A percentile compares a stretch with the other conserved stretches of the same genome.
phyloP scores from a whole-genome alignment of 2,113 vertebrate species.

The Takifugu flavidus region DNA sequence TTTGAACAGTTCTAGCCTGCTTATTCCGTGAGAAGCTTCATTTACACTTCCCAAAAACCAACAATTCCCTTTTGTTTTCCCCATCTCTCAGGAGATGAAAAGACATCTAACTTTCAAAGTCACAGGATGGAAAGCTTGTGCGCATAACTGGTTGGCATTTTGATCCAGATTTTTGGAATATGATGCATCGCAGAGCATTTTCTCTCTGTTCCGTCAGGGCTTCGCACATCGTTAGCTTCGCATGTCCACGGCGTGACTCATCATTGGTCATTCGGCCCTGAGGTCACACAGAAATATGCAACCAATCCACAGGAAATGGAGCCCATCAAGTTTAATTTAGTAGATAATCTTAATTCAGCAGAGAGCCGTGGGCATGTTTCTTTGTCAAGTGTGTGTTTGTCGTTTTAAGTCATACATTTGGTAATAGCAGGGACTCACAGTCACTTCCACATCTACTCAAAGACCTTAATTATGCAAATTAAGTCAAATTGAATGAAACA shows the following conservation, averaged over 20 bases:
- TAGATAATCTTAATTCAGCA: conserved; percentile 32
- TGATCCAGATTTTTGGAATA: conserved; percentile 1
- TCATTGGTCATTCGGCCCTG: conserved; percentile 35
- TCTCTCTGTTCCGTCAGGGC: conserved; percentile 32
- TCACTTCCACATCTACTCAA: conserved; percentile 45
- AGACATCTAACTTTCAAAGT: too few relatives aligned
- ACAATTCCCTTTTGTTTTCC: neutral
- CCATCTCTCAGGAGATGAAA: conserved; percentile 7
- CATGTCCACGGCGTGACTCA: conserved; percentile 44
- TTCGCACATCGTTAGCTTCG: conserved; percentile 46
- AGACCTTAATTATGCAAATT: conserved; percentile 75
- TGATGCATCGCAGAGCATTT: conserved; percentile 14
- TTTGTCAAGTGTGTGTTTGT: conserved; percentile 23
- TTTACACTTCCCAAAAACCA: conserved; percentile 26
- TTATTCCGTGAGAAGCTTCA: conserved; percentile 12
- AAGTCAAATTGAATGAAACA: conserved; percentile 74
- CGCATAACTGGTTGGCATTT: conserved; percentile 1
- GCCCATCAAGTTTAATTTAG: conserved; percentile 48
- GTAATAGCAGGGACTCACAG: conserved; percentile 43
- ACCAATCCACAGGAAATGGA: conserved; percentile 35
- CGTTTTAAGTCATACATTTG: conserved; percentile 19
- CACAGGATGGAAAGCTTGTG: neutral
- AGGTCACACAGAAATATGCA: conserved; percentile 35
- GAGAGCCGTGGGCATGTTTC: conserved; percentile 30
- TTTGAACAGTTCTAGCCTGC: conserved; percentile 8